Conservation (phyloP, 2,888 invertebrate genomes). For the Lamellibrachia columna region DNA sequence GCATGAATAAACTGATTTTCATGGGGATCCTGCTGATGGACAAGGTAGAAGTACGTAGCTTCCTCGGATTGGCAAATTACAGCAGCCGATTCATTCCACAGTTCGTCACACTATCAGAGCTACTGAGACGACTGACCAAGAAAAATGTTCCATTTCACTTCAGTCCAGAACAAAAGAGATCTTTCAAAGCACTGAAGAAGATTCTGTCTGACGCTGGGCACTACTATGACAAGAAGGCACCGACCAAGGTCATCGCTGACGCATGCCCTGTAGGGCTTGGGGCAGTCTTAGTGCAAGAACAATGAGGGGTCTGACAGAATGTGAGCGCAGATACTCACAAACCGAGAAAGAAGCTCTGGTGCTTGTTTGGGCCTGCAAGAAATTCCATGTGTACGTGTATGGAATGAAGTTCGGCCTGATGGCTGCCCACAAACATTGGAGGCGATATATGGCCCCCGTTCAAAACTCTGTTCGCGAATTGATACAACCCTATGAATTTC, state of each 20-base stretch:
- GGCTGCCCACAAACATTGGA: neutral
- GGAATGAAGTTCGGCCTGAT: neutral
- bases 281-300: conserved; percentile 23
- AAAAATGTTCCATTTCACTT: neutral
- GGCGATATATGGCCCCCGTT: neutral
- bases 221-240: conserved; percentile 24
- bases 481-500: neutral
- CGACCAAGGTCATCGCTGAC: conserved; percentile 25
- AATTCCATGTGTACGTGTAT: neutral
- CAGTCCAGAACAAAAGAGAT: neutral
- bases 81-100: neutral
- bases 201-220: neutral
- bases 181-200: neutral
- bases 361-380: neutral
- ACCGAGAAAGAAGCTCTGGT: neutral
- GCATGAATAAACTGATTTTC: neutral
- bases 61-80: neutral
- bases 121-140: neutral
- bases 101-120: neutral
- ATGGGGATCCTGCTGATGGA: neutral
- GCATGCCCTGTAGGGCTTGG: conserved; percentile 23
- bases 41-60: neutral
- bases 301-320: neutral
- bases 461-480: neutral
- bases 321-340: conserved; percentile 3